Percentiles rank a stretch among this genome's conserved stretches.
Conservation (phyloP, 2,888 invertebrate genomes). For the Griposia aprilina region DNA sequence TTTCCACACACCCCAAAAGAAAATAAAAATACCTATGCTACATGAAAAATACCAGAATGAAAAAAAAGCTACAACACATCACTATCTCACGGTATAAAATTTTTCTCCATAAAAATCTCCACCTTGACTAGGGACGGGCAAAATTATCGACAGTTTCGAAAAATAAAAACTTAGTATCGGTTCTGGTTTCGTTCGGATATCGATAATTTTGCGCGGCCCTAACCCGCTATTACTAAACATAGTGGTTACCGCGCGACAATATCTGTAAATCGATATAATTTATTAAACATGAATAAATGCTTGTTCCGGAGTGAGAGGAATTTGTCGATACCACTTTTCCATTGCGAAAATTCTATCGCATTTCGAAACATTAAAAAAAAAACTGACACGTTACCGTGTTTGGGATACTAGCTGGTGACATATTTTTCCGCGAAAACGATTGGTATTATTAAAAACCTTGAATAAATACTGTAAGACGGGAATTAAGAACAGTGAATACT, state of each 20-base stretch:
- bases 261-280: constrained; percentile 67
- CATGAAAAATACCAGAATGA: constrained; percentile 79
- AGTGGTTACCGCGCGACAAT: constrained; percentile 69
- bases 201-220: constrained; percentile 50
- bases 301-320: constrained; percentile 76
- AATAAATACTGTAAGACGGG: neutral
- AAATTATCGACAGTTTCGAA: constrained; percentile 60
- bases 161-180: constrained; percentile 55
- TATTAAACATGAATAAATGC: constrained; percentile 84
- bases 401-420: constrained; percentile 17
- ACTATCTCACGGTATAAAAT: constrained; percentile 81
- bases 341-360: constrained; percentile 71
- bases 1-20: constrained; percentile 88
- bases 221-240: constrained; percentile 62
- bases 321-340: constrained; percentile 49
- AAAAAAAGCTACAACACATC: constrained; percentile 75
- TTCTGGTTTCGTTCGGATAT: constrained; percentile 49
- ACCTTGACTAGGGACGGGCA: constrained; percentile 66
- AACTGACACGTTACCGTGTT: constrained; percentile 49
- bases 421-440: neutral
- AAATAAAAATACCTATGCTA: constrained; percentile 76
- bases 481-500: neutral
- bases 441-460: neutral
- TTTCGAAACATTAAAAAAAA: constrained; percentile 68
- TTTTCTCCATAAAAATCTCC: constrained; percentile 72